Base-by-base conservation (phyloP, 2,113 vertebrate genomes). In the Perccottus glenii region DNA sequence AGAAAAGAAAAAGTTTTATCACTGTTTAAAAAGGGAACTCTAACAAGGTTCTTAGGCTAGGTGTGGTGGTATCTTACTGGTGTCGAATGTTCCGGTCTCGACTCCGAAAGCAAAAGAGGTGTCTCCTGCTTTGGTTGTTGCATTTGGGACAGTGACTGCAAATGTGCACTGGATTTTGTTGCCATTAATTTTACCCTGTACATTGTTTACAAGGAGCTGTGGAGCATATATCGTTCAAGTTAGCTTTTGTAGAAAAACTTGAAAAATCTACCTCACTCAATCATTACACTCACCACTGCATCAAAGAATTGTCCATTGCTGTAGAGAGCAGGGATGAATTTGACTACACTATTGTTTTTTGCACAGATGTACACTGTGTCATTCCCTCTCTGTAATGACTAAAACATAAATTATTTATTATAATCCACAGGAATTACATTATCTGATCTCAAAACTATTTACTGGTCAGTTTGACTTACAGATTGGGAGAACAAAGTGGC, bases 301-400 rank as follows among this genome's bases (percentile, higher is more conserved):
- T 1, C 67, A 15, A 89, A 57, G 6, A 10, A 3, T 3, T 0
- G 0, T 7, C 6, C 6, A 9, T 67, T 77, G 44, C 55, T 4
- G n/a, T 79, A 33, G 8, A 46, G 0, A 12, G 72, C 8, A 2
- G 33, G 2, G 11, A 83, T 27, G 50, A 90, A 87, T 2, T 0
- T 0, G 0, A 87, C 32, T 0, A 0, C 0, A 0, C 51, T 11
- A 0, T 68, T 76, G 40, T 77, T 3, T 0, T 85, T 88, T 19
- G 80, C 82, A 7, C 88, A 90, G 14, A 85, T 11, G 44, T 84
- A 91, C 15, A 80, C 33, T 4, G 8, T 38, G 48, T 61, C 76
- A 6, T 46, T 65, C 0, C 4, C 9, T 45, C 65, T 74, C 88
- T 91, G 64, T 43, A 1, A 11, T 19, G 11, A 46, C 38, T n/a